A percentile compares a stretch with the other conserved stretches of the same genome.
Conservation (phyloP, 2,113 vertebrate species). For the Uropsilus gracilis region DNA sequence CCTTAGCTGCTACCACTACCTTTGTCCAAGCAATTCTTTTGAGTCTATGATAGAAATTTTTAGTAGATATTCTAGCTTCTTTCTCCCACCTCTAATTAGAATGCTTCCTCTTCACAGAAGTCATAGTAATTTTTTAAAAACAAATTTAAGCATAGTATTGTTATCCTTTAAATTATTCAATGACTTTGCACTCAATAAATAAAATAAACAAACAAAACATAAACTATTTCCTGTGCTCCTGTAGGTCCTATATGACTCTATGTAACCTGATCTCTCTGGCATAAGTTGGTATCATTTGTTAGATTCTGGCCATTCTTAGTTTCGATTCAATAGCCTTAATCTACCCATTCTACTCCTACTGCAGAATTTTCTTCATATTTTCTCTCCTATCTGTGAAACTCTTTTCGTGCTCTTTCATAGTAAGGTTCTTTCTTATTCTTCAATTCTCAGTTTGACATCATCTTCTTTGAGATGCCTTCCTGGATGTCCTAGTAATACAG, state of each 20-base stretch:
- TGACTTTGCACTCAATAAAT: not conserved
- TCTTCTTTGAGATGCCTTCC: not conserved
- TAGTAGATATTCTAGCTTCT: not conserved
- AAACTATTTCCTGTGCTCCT: not conserved
- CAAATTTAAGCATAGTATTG: not conserved
- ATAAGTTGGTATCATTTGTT: not conserved
- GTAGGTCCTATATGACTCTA: not conserved
- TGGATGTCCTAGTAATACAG: not conserved
- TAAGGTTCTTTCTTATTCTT: not conserved
- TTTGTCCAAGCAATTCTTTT: not conserved
- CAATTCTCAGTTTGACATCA: not conserved
- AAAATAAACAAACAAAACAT: too few relatives aligned
- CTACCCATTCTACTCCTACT: not conserved
- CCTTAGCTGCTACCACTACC: not conserved
- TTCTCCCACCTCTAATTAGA: not conserved
- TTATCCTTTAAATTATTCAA: not conserved
- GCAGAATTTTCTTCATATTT: not conserved
- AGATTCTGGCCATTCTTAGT: not conserved
- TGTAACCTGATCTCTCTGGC: not conserved
- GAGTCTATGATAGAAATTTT: not conserved
- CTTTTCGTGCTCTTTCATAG: not conserved
- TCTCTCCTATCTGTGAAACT: not conserved
- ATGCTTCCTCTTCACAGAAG: not conserved
- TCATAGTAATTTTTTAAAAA: not conserved
- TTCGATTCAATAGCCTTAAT: not conserved